Evolutionary conservation across 2,888 invertebrate species (phyloP), one percentile per base, ranked within the genome.

Genomic region (Oscheius myriophilus): DNA sequence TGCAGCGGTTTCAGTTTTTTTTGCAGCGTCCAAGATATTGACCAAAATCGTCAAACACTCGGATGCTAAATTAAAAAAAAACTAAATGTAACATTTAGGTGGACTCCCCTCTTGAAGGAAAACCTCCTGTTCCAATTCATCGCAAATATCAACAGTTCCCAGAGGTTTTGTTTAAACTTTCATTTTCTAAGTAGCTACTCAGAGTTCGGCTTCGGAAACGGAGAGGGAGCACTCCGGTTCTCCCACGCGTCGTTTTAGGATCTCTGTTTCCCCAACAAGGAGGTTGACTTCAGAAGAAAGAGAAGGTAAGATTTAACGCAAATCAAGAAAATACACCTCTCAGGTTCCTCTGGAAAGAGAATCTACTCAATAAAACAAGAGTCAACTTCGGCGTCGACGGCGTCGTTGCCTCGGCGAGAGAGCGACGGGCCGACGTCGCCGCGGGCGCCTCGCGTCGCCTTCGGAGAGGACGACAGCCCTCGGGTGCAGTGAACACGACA

Each of bases 391-490:
- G 21, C 63, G 21, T 61, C 68, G 0, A 51, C 64, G 0, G 55
- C 67, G 0, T 39, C 62, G 1, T 12, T 67, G 18, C 41, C 67
- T 16, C 49, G 57, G 21, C 52, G 52, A n/a, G 52, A 57, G 16
- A 42, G 53, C 14, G 65, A 67, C 12, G 25, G 62, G 26, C 39
- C 46, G 12, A 49, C 66, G 14, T 78, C 82, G 9, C 80, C 84
- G 14, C 64, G 80, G 41, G 84, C 84, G 1, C 84, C 84, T 2
- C 66, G 77, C 25, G 82, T 82, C 16, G 78, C 78, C 57, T 84
- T 84, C 68, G 84, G 83, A 51, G 84, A 83, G 33, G 84, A 84
- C 65, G 84, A 84, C 59, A 81, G 81, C 45, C 84, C 84, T 1
- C 70, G 83, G 58, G 78, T 81, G 11, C 67, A 61, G 39, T 61